phyloP scores from a whole-genome alignment of 2,888 invertebrate genomes.

The Nephrotoma guestfalica region DNA sequence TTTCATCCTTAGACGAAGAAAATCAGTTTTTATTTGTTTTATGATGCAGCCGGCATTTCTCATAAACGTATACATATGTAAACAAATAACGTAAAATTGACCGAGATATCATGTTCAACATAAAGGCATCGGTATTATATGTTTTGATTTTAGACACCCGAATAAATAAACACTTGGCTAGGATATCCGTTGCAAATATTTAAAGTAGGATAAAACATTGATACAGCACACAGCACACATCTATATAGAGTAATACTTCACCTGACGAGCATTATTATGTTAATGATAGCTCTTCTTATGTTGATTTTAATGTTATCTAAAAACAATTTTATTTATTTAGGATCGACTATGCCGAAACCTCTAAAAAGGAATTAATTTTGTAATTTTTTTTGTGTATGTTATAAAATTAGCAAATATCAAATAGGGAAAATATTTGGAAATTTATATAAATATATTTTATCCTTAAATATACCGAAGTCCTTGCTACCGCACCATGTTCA shows the following conservation, averaged over 20 bases:
- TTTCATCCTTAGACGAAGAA: not conserved
- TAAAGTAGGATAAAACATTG: not conserved
- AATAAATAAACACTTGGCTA: not conserved
- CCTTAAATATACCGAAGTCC: not conserved
- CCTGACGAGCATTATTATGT: not conserved
- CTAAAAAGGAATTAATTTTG: not conserved
- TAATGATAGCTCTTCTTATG: not conserved
- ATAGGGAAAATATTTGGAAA: not conserved
- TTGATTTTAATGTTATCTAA: not conserved
- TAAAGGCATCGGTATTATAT: not conserved
- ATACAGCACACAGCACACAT: not conserved
- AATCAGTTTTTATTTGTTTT: not conserved
- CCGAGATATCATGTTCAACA: not conserved
- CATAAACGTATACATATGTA: not conserved
- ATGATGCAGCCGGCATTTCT: not conserved
- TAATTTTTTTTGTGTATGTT: not conserved
- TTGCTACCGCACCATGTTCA: not conserved
- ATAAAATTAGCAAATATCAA: not conserved
- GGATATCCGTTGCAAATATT: not conserved
- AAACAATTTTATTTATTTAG: not conserved
- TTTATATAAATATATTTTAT: not conserved
- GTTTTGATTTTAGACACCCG: not conserved
- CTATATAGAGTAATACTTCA: not conserved
- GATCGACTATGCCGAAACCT: not conserved
- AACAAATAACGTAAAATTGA: not conserved